Conservation (phyloP, 2,888 invertebrate species). For the Pherbina coryleti region DNA sequence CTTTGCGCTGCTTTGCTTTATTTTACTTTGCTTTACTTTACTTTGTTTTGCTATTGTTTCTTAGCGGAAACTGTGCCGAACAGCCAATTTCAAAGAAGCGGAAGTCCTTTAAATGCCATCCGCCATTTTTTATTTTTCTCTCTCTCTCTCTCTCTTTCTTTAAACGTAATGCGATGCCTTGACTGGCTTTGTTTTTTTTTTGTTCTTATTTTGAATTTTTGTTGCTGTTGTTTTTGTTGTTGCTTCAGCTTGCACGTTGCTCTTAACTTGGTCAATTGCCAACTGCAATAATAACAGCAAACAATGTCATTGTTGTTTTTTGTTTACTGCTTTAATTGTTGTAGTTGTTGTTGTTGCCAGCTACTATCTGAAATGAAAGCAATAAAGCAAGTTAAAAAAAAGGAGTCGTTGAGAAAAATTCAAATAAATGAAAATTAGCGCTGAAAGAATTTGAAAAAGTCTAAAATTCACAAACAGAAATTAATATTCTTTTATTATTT, state of each 20-base stretch:
- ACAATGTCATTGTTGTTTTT: constrained; percentile 39
- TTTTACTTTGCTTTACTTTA: constrained; percentile 15
- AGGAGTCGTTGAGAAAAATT: neutral
- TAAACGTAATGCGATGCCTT: neutral
- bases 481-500: constrained; percentile 1
- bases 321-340: constrained; percentile 7
- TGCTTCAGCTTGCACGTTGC: constrained; percentile 14
- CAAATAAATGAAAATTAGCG: constrained; percentile 25
- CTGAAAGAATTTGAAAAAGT: constrained; percentile 2
- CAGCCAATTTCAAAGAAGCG: constrained; percentile 5
- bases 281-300: constrained; percentile 42
- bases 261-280: constrained; percentile 64
- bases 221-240: neutral
- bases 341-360: neutral
- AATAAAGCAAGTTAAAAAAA: neutral
- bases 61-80: neutral
- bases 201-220: neutral
- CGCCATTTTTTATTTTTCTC: constrained; percentile 5
- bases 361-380: constrained; percentile 26
- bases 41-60: constrained; percentile 16
- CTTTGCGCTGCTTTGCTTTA: constrained; percentile 41
- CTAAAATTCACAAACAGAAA: constrained; percentile 10
- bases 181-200: neutral
- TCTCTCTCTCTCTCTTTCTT: neutral
- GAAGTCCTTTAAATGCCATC: constrained; percentile 34